Percentiles rank a stretch among this genome's conserved stretches.
These are phyloP conservation scores for Falco concolor DNA, from an alignment of 2,797 vertebrate genomes.

Conservation along the genomic window DNA sequence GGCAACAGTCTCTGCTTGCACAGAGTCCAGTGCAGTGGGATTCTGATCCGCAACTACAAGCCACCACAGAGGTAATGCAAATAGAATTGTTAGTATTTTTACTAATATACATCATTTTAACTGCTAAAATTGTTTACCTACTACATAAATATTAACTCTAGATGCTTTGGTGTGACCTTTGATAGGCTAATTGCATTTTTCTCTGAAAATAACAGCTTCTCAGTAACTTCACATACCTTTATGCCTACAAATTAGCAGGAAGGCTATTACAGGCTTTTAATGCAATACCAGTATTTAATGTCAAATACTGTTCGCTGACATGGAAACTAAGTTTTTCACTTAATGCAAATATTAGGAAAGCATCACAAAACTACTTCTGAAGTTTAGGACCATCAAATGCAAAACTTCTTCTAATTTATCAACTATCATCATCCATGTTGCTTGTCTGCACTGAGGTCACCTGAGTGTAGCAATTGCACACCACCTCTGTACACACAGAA, in stretches of 20 bases:
- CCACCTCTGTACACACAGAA: not conserved
- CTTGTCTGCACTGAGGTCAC: not conserved
- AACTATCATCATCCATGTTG: not conserved
- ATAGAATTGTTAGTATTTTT: not conserved
- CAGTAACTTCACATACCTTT: not conserved
- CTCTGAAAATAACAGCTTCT: not conserved
- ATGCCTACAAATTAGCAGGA: not conserved
- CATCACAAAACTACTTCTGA: not conserved
- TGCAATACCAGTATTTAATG: not conserved
- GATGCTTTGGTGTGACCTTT: not conserved
- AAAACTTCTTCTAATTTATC: not conserved
- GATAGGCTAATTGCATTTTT: not conserved
- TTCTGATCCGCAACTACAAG: not conserved
- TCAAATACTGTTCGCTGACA: not conserved
- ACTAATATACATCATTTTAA: not conserved
- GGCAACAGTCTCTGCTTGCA: not conserved
- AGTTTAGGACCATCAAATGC: not conserved
- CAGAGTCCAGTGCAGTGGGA: not conserved
- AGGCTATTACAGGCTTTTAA: not conserved
- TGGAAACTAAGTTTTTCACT: not conserved
- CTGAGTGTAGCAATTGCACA: not conserved
- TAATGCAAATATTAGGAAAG: not conserved
- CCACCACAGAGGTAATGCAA: not conserved
- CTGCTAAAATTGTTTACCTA: not conserved
- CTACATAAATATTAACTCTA: not conserved